Base-by-base conservation (phyloP, 2,113 vertebrate species). In the Suncus etruscus region DNA sequence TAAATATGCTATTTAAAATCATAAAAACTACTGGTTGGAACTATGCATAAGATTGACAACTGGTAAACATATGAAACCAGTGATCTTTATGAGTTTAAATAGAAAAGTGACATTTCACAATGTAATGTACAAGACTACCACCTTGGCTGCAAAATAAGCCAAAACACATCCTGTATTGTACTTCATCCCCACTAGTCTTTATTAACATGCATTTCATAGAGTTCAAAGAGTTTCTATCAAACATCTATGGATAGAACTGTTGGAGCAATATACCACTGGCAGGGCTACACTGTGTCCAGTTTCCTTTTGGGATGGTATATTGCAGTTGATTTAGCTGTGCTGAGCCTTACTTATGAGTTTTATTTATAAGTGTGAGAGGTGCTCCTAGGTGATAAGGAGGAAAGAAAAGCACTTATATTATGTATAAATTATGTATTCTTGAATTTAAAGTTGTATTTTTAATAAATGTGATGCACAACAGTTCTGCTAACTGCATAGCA, bases 101-200 rank as follows among this genome's bases (percentile, higher is more conserved):
- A 76, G 91, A 75, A 93, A 91, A 93, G 54, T 89, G 84, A 45
- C 91, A 94, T 95, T 95, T 94, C 58, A 91, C 74, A 89, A 94
- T 90, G 72, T 94, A 78, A 45, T 50, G n/a, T 27, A 70, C 27
- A 66, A 91, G 74, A 87, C 78, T 73, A 91, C 89, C 81, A 93
- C 80, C 82, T 3, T 94, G 94, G 75, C 91, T 80, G 24, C 82
- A 93, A 92, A 94, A 24, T 47, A 87, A 87, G 12, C 50, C 32
- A 11, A 94, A 87, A 89, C 89, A 92, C 25, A 61, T 4, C 61
- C 8, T 45, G 3, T 4, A 61, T 7, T 45, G 3, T 0, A 0
- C 9, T 89, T 89, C 39, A 29, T 73, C 66, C 65, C 78, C 85
- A 72, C 18, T 87, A 76, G 15, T 89, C 66, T 93, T 91, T 61